phyloP scores from a whole-genome alignment of 2,797 vertebrate species.

The Centropyge bicolor region DNA sequence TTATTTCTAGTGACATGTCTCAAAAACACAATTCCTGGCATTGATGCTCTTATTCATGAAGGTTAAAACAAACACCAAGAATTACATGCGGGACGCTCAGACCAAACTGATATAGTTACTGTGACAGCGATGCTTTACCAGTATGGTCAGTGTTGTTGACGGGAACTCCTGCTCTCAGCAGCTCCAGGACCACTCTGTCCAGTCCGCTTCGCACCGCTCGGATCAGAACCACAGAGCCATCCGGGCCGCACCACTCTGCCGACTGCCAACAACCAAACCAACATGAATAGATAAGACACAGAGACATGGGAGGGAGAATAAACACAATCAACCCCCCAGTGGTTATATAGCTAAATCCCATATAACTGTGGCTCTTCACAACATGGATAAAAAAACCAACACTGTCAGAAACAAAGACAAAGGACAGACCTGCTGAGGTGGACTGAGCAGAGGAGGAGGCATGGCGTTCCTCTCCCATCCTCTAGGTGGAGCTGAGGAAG shows the following conservation, averaged over 20 bases:
- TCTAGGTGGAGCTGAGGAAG: conserved; percentile 80
- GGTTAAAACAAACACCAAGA: not conserved
- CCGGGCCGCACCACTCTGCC: conserved; percentile 87
- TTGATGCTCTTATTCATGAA: not conserved
- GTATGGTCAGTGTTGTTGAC: conserved; percentile 92
- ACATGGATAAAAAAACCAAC: not conserved
- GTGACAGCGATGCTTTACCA: conserved; percentile 76
- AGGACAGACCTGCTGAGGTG: conserved; percentile 81
- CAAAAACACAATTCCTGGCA: not conserved
- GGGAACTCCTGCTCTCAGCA: conserved; percentile 89
- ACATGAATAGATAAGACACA: not conserved
- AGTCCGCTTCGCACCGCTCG: conserved; percentile 90
- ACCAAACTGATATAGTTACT: not conserved
- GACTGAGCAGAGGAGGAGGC: conserved; percentile 81
- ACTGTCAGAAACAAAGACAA: not conserved
- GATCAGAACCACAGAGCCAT: conserved; percentile 92
- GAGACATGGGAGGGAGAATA: not conserved
- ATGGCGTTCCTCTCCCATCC: conserved; percentile 85
- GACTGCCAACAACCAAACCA: conserved; percentile 66
- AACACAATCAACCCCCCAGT: not conserved
- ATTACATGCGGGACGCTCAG: not conserved
- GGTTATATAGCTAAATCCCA: not conserved
- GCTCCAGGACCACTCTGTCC: conserved; percentile 91
- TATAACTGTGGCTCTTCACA: not conserved
- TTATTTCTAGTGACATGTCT: too few species aligned